A percentile compares a stretch with the other conserved stretches of the same genome.
These are phyloP conservation scores for Dolichotis patagonum DNA, from an alignment of 2,113 vertebrate genomes.

Conservation along the genomic window DNA sequence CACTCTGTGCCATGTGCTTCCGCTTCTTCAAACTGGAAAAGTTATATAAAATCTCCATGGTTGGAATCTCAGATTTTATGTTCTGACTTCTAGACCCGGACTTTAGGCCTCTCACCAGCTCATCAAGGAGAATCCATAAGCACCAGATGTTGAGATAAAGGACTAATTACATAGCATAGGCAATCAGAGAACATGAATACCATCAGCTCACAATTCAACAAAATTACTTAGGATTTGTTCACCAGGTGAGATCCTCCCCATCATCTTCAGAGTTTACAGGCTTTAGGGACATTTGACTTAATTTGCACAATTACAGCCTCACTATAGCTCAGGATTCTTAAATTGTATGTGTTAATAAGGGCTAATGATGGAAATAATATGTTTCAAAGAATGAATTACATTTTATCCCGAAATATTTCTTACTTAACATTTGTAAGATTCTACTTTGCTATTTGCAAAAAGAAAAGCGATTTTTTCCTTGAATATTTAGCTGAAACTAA, in stretches of 20 bases:
- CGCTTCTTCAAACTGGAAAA: neutral
- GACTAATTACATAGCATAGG: neutral
- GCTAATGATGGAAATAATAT: neutral
- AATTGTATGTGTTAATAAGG: neutral
- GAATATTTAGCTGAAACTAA: conserved; percentile 45
- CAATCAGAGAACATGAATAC: neutral
- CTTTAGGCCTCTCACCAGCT: neutral
- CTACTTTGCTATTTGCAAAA: conserved; percentile 10
- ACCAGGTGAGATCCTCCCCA: neutral
- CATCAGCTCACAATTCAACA: neutral
- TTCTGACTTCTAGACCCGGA: neutral
- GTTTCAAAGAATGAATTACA: neutral
- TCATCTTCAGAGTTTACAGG: neutral
- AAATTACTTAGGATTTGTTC: neutral
- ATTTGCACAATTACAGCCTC: neutral
- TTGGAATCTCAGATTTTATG: neutral
- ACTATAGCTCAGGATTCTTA: neutral
- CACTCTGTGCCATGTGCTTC: neutral
- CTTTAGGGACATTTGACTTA: neutral
- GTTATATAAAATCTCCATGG: neutral
- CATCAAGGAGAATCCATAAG: neutral
- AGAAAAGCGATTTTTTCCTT: neutral
- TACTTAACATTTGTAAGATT: neutral
- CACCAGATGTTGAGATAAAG: neutral
- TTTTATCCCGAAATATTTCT: conserved; percentile 24